Evolutionary conservation across 2,888 invertebrate genomes (phyloP), one percentile per base, ranked within the genome.

Genomic region (Drosophila lacicola): DNA sequence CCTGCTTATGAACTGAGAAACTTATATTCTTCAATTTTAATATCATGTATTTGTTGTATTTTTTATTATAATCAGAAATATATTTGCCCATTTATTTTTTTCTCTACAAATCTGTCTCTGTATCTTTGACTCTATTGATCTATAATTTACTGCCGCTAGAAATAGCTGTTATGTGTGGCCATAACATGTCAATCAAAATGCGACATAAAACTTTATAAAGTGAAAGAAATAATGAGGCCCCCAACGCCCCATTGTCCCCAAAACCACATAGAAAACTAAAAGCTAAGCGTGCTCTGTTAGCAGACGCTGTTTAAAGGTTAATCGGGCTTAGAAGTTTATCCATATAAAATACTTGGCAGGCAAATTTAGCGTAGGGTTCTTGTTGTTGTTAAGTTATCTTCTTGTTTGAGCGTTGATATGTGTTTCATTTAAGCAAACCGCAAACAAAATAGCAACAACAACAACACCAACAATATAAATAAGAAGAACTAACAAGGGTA

Each of bases 111-210:
- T 11, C 19, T 29, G 11, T 34, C 13, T 9, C 11, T 33, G 4
- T 6, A 3, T 14, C n/a, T 46, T 5, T 17, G 3, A 1, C 1
- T 11, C 17, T 21, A n/a, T 6, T 49, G 44, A 39, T 29, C 8
- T 8, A 29, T 29, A 25, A 8, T 29, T 51, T 47, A n/a, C n/a
- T 39, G 53, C 51, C 37, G 33, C 51, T 44, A 21, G 13, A 58
- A 56, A 51, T 42, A 25, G 58, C 25, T n/a, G 25, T 56, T 56
- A 51, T 50, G 17, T 39, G 29, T 56, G 55, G 19, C 51, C 56
- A 45, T 56, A 70, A 57, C 53, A 53, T 50, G 60, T 36, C 70
- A 70, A 70, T 74, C 56, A 70, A 54, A 70, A 11, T 14, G 33
- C 39, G 42, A 34, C 65, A 54, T 61, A 21, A 64, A 74, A 64